These are phyloP conservation scores for Alosa alosa DNA, from an alignment of 2,113 vertebrate genomes.

Conservation along the genomic window DNA sequence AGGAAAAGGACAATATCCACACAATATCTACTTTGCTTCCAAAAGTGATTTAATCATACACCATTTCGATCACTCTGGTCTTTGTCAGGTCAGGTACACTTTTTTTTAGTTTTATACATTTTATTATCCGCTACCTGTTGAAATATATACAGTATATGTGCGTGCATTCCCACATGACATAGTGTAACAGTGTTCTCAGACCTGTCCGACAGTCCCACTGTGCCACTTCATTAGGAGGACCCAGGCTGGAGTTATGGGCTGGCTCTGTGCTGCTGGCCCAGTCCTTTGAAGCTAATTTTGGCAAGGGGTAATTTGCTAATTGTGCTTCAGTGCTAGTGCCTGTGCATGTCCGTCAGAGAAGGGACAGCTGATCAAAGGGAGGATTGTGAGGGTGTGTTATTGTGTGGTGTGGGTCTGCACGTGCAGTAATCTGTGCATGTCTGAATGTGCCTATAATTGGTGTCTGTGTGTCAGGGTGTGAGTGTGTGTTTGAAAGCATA, in stretches of 20 bases:
- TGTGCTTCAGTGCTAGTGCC: constrained; percentile 44
- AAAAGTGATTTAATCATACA: too few species aligned
- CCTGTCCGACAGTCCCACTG: neutral
- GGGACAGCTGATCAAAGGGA: constrained; percentile 53
- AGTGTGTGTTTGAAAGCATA: neutral
- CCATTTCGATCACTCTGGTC: too few species aligned
- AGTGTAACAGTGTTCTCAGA: neutral
- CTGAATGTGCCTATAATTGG: neutral
- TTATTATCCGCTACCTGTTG: too few species aligned
- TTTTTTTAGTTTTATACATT: too few species aligned
- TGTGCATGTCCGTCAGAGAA: constrained; percentile 47
- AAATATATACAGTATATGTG: too few species aligned
- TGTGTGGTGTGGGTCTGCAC: neutral
- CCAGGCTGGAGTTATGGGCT: neutral
- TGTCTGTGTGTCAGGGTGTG: neutral
- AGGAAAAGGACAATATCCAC: too few species aligned
- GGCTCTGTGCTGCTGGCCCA: constrained; percentile 26
- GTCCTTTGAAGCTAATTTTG: constrained; percentile 51
- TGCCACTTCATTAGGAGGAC: neutral
- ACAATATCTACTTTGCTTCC: too few species aligned
- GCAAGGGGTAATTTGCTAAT: constrained; percentile 50
- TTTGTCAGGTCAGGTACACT: too few species aligned
- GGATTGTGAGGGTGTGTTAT: neutral
- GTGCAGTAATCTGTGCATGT: neutral
- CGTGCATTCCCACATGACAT: neutral